A percentile compares a stretch with the other conserved stretches of the same genome.
Evolutionary conservation across 1,140 invertebrate genomes (phyloP).

Genomic region (Anastrepha ludens): DNA sequence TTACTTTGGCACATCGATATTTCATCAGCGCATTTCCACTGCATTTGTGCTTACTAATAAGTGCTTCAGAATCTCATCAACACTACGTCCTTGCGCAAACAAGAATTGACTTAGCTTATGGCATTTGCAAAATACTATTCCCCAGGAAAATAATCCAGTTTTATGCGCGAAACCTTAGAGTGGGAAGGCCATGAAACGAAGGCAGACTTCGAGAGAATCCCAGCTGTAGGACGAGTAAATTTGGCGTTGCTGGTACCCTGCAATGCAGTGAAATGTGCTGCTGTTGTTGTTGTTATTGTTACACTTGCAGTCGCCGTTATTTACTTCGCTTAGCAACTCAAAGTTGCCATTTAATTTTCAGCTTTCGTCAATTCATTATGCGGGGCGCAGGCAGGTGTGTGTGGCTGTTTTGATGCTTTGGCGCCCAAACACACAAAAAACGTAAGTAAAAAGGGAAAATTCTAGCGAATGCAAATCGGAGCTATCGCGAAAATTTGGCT

Average conservation of each 20-base stretch:
- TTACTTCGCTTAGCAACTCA: neutral
- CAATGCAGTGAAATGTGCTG: too few species aligned
- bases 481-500: neutral
- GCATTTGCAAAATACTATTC: neutral
- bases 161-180: neutral
- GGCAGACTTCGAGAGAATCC: neutral
- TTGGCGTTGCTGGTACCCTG: neutral
- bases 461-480: neutral
- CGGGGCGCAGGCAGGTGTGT: neutral
- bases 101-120: neutral
- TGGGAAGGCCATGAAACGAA: neutral
- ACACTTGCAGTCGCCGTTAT: neutral
- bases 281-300: neutral
- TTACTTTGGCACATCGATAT: too few species aligned
- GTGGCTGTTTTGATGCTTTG: neutral
- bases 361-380: neutral
- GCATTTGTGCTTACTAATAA: too few species aligned
- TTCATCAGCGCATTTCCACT: too few species aligned
- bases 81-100: neutral
- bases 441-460: neutral
- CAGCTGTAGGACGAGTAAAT: neutral
- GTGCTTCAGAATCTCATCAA: neutral
- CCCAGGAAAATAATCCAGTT: neutral
- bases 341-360: conserved; percentile 3
- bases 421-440: neutral